Percentiles rank a stretch among this genome's conserved stretches.
phyloP scores from a whole-genome alignment of 2,888 invertebrate species.

The Megaustenia siamemsis region DNA sequence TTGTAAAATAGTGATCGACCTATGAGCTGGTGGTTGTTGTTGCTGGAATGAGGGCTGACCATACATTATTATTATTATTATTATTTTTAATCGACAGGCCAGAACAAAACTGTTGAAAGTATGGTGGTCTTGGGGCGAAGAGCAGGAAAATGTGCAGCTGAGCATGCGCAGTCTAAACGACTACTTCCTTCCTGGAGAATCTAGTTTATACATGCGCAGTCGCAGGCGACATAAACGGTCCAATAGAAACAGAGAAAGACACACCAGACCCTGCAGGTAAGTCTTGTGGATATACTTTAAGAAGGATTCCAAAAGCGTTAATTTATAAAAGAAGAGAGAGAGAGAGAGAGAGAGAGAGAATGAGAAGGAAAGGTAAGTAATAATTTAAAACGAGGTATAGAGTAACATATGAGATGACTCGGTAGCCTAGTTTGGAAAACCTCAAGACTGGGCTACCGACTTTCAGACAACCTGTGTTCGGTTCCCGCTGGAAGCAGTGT shows the following conservation, averaged over 20 bases:
- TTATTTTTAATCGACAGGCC: conserved; percentile 26
- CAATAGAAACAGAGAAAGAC: conserved; percentile 37
- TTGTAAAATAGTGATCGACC: no score
- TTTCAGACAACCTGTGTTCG: no score
- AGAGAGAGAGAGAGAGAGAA: conserved; percentile 32
- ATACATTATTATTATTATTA: no score
- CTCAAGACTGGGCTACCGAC: no score
- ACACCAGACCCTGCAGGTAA: conserved; percentile 43
- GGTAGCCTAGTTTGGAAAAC: no score
- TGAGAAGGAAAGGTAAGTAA: no score
- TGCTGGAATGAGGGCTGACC: no score
- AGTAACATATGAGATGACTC: no score
- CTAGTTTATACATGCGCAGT: conserved; percentile 53
- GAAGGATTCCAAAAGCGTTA: background rate
- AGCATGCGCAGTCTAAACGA: conserved; percentile 74
- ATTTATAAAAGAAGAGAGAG: background rate
- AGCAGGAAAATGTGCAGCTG: conserved; percentile 83
- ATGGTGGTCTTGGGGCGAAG: conserved; percentile 89
- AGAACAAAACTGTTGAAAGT: conserved; percentile 81
- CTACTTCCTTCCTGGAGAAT: conserved; percentile 59
- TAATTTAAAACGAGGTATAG: no score
- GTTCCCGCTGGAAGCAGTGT: no score
- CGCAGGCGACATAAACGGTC: conserved; percentile 60
- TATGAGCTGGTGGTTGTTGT: no score
- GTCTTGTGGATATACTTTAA: no score